These are phyloP conservation scores for Drosophila mulleri DNA, from an alignment of 2,888 invertebrate genomes.

Conservation along the genomic window DNA sequence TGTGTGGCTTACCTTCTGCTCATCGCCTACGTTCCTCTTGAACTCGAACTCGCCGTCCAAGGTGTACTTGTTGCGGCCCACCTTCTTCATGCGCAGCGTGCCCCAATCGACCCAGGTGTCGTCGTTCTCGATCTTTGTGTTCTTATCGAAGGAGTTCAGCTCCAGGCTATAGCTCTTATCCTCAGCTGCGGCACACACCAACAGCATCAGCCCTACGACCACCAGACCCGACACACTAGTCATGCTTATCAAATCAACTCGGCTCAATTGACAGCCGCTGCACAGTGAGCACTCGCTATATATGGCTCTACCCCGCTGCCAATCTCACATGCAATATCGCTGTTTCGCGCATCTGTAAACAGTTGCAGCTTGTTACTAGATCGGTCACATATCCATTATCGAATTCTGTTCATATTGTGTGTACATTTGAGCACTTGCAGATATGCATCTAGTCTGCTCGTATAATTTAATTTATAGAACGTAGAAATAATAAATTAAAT, in stretches of 20 bases:
- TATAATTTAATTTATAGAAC: neutral
- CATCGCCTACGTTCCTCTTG: conserved; percentile 70
- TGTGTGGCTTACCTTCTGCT: conserved; percentile 58
- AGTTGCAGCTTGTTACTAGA: conserved; percentile 10
- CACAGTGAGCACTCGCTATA: conserved; percentile 15
- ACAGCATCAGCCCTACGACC: conserved; percentile 33
- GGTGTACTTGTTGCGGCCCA: conserved; percentile 66
- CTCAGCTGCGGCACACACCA: conserved; percentile 24
- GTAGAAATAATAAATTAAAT: too few species aligned
- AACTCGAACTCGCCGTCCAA: conserved; percentile 66
- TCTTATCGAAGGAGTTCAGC: conserved; percentile 69
- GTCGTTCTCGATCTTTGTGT: conserved; percentile 56
- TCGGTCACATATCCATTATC: neutral
- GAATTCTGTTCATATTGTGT: conserved; percentile 24
- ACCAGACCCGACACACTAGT: conserved; percentile 19
- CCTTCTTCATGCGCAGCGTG: conserved; percentile 72
- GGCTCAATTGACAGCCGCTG: conserved; percentile 13
- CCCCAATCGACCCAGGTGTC: conserved; percentile 75
- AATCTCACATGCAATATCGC: conserved; percentile 54
- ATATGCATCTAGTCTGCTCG: neutral
- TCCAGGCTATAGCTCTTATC: conserved; percentile 71
- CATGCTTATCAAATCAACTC: conserved; percentile 30
- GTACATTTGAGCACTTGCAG: conserved; percentile 5
- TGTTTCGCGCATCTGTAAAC: conserved; percentile 22
- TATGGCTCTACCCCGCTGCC: neutral